Conservation (phyloP, 2,113 vertebrate genomes). For the Sphaerodactylus townsendi region DNA sequence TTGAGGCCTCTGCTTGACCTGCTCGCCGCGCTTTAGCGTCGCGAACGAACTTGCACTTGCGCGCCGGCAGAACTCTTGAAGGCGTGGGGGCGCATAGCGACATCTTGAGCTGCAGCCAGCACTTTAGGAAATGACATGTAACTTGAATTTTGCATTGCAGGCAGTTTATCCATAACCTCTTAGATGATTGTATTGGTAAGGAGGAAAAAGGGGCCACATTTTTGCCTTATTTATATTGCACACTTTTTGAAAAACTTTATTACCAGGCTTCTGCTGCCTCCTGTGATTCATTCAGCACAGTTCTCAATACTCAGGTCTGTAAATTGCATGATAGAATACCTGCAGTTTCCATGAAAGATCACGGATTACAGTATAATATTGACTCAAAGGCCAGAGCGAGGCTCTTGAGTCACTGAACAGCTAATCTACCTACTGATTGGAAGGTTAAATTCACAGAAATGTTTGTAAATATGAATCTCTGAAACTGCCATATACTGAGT, state of each 20-base stretch:
- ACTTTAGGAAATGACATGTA: background rate
- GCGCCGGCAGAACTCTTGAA: too few species aligned
- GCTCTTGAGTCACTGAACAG: background rate
- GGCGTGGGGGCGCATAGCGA: too few species aligned
- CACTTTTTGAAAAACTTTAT: background rate
- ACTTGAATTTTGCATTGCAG: background rate
- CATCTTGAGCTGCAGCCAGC: too few species aligned
- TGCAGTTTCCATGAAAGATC: too few species aligned
- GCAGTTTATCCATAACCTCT: background rate
- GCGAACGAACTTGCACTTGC: too few species aligned
- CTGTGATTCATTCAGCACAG: background rate
- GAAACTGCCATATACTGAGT: too few species aligned
- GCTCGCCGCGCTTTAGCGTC: too few species aligned
- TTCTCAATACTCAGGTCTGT: too few species aligned
- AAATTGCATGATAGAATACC: too few species aligned
- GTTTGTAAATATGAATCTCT: too few species aligned
- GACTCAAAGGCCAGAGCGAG: background rate
- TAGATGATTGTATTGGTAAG: background rate
- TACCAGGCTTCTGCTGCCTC: background rate
- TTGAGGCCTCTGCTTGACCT: too few species aligned
- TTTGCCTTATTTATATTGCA: background rate
- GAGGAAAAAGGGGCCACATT: background rate
- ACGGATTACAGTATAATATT: background rate
- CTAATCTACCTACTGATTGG: background rate
- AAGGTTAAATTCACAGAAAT: too few species aligned